Base-by-base conservation (phyloP, 2,113 vertebrate species). In the Rostratula benghalensis region DNA sequence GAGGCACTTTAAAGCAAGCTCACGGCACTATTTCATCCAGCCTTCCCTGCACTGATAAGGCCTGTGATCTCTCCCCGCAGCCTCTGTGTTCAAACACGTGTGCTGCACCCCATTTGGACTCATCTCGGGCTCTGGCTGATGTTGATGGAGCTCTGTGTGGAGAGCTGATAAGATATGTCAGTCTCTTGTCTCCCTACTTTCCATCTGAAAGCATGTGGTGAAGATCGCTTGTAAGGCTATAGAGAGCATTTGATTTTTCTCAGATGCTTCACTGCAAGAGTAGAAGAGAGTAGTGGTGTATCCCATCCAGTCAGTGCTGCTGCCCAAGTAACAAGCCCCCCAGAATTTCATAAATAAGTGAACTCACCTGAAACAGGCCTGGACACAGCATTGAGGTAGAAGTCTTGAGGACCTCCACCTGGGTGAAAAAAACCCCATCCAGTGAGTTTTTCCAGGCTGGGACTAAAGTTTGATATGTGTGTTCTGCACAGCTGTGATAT, bases 111-210 rank as follows among this genome's bases (percentile, higher is more conserved):
- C 6, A 0, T 82, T 77, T 46, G 68, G 51, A 57, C n/a, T 74
- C 76, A 45, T 94, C 56, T 56, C 0, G 1, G 71, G 60, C 57
- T 93, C 76, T 86, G 69, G 35, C 33, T 90, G 65, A 82, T 37
- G 93, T 4, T 91, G 94, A 87, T 82, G 65, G 81, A 91, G 21
- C 53, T 87, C 56, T 93, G 33, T 71, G 78, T 48, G 30, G 69
- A 84, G 57, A 84, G 4, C 76, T 85, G 96, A 93, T 95, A 95
- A 96, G 96, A 94, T 94, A 94, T 10, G 53, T 28, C 70, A 45
- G 68, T 84, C 56, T 89, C 46, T 33, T 64, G 35, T 82, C 80
- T 95, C 68, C 10, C 60, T 74, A 79, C 60, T 92, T 87, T 86
- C 64, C 15, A 70, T 88, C 79, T 83, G 85, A 75, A 83, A 71